A percentile compares a stretch with the other conserved stretches of the same genome.
Evolutionary conservation across 2,888 invertebrate species (phyloP).

Genomic region (Lepidocyrtinus sp.): DNA sequence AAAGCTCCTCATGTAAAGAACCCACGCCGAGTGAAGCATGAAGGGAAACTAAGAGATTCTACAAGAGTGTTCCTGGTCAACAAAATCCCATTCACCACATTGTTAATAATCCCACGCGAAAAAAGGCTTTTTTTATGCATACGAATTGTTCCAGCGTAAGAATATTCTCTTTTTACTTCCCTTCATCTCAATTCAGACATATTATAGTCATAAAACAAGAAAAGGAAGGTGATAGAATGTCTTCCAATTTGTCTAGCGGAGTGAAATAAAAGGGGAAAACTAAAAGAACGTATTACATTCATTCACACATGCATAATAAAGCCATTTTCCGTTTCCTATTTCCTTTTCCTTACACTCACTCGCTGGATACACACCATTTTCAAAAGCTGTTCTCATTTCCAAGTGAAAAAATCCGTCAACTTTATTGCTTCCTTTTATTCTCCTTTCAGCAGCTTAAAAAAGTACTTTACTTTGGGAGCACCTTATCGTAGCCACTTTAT

Average conservation of each 20-base stretch:
- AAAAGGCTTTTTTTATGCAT: not conserved
- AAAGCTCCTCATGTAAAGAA: constrained; percentile 19
- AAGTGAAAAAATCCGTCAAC: not conserved
- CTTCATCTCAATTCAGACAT: not conserved
- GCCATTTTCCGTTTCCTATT: not conserved
- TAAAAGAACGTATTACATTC: not conserved
- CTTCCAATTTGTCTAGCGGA: constrained; percentile 34
- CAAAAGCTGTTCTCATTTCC: not conserved
- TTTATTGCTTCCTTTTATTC: not conserved
- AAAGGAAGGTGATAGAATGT: constrained; percentile 14
- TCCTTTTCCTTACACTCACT: not conserved
- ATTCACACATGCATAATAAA: not conserved
- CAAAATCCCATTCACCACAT: constrained; percentile 12
- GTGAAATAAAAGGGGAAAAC: not conserved
- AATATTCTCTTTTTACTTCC: not conserved
- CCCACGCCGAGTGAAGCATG: not conserved
- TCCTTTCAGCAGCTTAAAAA: constrained; percentile 6
- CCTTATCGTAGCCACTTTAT: not conserved
- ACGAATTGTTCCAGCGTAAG: not conserved
- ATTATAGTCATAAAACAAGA: not conserved
- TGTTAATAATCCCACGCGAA: not conserved
- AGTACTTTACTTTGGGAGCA: not conserved
- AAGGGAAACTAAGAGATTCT: constrained; percentile 2
- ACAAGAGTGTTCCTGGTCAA: constrained; percentile 39
- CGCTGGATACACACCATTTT: not conserved